phyloP scores from a whole-genome alignment of 2,113 vertebrate species.

The Hypomesus transpacificus region DNA sequence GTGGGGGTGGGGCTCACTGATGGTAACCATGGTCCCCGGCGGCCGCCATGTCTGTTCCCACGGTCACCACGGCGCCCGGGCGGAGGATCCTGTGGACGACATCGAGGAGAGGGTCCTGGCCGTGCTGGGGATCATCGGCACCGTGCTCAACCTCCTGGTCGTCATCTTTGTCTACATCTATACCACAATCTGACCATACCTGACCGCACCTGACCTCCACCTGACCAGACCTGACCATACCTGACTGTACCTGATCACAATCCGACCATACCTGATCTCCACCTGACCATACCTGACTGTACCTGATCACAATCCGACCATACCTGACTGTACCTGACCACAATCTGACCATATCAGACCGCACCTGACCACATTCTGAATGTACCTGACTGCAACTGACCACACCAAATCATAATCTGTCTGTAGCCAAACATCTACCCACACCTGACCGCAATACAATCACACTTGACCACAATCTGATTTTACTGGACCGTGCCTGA shows the following conservation, averaged over 20 bases:
- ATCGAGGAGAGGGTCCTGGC: conserved; percentile 72
- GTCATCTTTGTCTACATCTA: conserved; percentile 85
- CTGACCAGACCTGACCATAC: not conserved
- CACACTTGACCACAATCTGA: too few relatives aligned
- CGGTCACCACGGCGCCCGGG: conserved; percentile 40
- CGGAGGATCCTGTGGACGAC: conserved; percentile 69
- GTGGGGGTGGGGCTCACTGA: conserved; percentile 67
- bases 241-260: not conserved
- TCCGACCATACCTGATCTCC: conserved; percentile 25
- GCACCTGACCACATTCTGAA: not conserved
- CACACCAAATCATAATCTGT: not conserved
- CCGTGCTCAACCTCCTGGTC: conserved; percentile 79
- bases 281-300: conserved; percentile 22
- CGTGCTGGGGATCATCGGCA: conserved; percentile 76
- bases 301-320: not conserved
- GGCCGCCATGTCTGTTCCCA: conserved; percentile 62
- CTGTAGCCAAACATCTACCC: too few relatives aligned
- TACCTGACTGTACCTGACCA: conserved; percentile 47
- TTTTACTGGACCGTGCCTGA: too few relatives aligned
- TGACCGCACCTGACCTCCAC: not conserved
- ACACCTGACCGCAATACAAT: too few relatives aligned
- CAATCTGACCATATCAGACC: conserved; percentile 57
- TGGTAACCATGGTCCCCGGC: conserved; percentile 75
- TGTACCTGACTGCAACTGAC: not conserved
- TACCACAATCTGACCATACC: conserved; percentile 71